Conservation (phyloP, 2,113 vertebrate genomes). For the Climacteris rufus region DNA sequence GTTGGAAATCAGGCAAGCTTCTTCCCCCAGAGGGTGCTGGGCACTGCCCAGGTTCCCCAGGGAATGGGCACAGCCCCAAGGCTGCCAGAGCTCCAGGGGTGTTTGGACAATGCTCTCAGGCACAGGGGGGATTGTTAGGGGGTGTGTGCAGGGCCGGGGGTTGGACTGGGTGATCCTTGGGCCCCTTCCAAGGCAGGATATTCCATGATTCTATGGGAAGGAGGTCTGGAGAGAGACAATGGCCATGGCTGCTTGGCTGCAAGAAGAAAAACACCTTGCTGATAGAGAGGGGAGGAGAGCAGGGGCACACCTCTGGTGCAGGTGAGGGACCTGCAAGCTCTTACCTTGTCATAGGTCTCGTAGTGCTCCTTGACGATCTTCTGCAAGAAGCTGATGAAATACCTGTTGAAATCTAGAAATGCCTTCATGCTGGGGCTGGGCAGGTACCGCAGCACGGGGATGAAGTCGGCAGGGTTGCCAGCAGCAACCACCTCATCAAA, state of each 20-base stretch:
- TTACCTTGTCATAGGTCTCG: constrained; percentile 78
- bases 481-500: not conserved
- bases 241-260: not conserved
- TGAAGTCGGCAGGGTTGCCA: constrained; percentile 85
- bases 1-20: not conserved
- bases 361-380: constrained; percentile 82
- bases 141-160: too few species aligned
- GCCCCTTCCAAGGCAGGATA: not conserved
- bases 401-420: constrained; percentile 74
- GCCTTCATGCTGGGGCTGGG: constrained; percentile 73
- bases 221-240: not conserved
- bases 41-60: not conserved
- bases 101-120: fast-evolving
- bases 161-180: not conserved
- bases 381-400: constrained; percentile 70
- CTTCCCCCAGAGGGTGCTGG: not conserved
- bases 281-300: not conserved
- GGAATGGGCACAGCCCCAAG: fast-evolving
- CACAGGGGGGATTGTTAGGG: too few species aligned
- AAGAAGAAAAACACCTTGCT: fast-evolving
- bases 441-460: constrained; percentile 80
- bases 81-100: not conserved
- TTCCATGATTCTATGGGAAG: not conserved
- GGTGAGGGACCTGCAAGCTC: not conserved
- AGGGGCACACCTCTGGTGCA: not conserved